phyloP scores from a whole-genome alignment of 2,888 invertebrate species.

The Drosophila anomelani region DNA sequence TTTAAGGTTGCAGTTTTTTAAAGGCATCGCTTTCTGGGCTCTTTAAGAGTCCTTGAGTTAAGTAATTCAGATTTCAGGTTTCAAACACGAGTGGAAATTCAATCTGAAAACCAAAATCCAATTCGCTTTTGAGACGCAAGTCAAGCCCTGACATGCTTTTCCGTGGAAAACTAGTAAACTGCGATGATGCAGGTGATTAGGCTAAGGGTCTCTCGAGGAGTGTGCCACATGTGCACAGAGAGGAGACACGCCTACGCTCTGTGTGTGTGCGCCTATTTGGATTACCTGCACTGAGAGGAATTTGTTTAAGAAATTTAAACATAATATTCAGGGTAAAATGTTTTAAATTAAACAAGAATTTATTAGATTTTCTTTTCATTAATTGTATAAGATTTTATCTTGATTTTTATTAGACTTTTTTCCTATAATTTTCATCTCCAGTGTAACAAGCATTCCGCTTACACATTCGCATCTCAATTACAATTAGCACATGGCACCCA shows the following conservation, averaged over 20 bases:
- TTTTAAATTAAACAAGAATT: background rate
- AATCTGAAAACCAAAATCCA: conserved; percentile 9
- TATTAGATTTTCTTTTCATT: background rate
- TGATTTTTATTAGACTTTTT: background rate
- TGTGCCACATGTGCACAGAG: conserved; percentile 32
- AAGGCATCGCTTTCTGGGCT: background rate
- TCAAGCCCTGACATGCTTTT: conserved; percentile 44
- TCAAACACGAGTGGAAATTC: conserved; percentile 18
- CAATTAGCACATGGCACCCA: conserved; percentile 69
- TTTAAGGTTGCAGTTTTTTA: conserved; percentile 6
- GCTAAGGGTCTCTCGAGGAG: conserved; percentile 48
- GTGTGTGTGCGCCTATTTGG: conserved; percentile 8
- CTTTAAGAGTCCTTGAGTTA: conserved; percentile 24
- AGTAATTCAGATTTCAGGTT: conserved; percentile 24
- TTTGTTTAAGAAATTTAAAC: too few species aligned
- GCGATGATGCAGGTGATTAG: conserved; percentile 51
- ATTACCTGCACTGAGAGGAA: conserved; percentile 16
- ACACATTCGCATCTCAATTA: conserved; percentile 68
- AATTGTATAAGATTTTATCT: background rate
- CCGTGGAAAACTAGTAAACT: conserved; percentile 27
- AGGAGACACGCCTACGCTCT: conserved; percentile 4
- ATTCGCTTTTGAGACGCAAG: conserved; percentile 31
- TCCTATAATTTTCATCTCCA: background rate
- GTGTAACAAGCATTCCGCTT: conserved; percentile 22
- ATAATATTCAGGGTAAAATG: background rate